A percentile compares a stretch with the other conserved stretches of the same genome.
phyloP scores from a whole-genome alignment of 2,888 invertebrate genomes.

The Nymphalis c-album region DNA sequence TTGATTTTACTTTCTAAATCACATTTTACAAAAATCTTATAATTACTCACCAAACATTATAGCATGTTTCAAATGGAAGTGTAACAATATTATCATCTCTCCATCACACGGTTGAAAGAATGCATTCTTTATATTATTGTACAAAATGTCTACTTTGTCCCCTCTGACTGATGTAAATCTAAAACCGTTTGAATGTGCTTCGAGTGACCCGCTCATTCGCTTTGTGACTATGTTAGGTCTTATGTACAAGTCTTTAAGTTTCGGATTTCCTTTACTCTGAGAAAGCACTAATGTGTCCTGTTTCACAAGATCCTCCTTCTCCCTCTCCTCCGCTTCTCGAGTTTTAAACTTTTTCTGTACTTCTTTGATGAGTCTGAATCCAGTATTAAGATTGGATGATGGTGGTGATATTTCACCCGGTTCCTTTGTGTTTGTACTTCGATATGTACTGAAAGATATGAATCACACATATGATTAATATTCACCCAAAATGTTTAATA shows the following conservation, averaged over 20 bases:
- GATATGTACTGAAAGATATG: constrained; percentile 87
- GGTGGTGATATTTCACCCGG: constrained; percentile 97
- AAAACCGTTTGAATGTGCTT: constrained; percentile 98
- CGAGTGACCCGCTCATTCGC: constrained; percentile 95
- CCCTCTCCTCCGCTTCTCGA: constrained; percentile 98
- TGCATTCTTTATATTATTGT: constrained; percentile 99
- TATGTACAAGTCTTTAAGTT: constrained; percentile 98
- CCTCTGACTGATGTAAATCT: constrained; percentile 99
- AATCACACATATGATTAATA: background rate
- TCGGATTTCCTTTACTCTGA: constrained; percentile 98
- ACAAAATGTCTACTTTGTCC: constrained; percentile 99
- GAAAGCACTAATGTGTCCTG: constrained; percentile 97
- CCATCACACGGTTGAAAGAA: constrained; percentile 99
- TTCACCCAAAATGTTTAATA: background rate
- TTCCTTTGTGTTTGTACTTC: constrained; percentile 98
- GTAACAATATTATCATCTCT: constrained; percentile 99
- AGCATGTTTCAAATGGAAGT: constrained; percentile 99
- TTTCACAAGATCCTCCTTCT: constrained; percentile 99
- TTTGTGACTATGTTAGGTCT: constrained; percentile 99
- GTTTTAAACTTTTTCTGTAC: constrained; percentile 99
- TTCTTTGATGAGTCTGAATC: constrained; percentile 98
- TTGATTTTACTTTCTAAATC: background rate
- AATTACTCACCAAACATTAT: constrained; percentile 94
- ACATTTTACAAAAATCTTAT: background rate
- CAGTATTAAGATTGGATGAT: constrained; percentile 96